phyloP scores from a whole-genome alignment of 2,113 vertebrate genomes.

The Cranoglanis bouderius region DNA sequence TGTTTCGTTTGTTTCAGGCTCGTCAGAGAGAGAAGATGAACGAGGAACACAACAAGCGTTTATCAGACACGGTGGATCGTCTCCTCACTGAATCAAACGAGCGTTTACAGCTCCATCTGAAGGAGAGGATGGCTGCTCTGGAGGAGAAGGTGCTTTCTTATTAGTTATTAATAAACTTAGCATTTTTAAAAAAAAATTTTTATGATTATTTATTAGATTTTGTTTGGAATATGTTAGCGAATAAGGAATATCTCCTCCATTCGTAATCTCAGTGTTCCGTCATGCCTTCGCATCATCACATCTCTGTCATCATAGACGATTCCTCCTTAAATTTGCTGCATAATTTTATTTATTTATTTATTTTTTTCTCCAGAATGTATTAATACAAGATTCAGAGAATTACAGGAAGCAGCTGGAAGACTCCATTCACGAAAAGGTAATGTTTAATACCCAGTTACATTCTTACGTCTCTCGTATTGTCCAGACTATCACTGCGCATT shows the following conservation, averaged over 20 bases:
- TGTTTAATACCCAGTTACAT: not conserved
- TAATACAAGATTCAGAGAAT: conserved; percentile 95
- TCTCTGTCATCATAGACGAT: not conserved
- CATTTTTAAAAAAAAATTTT: no score
- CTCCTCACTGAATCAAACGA: conserved; percentile 98
- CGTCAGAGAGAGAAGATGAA: conserved; percentile 99
- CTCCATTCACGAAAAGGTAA: conserved; percentile 95
- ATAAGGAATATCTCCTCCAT: not conserved
- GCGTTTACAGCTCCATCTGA: conserved; percentile 92
- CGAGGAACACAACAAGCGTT: conserved; percentile 96
- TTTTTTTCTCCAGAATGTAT: conserved; percentile 81
- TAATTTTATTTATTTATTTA: not conserved
- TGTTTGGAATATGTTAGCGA: not conserved
- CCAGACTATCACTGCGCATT: not conserved
- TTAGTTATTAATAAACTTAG: not conserved
- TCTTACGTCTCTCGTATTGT: not conserved
- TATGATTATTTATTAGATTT: not conserved
- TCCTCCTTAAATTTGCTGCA: not conserved
- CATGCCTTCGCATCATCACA: not conserved
- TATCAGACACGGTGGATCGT: conserved; percentile 95
- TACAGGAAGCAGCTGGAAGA: conserved; percentile 98
- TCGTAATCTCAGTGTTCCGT: not conserved
- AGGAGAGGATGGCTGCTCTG: conserved; percentile 95
- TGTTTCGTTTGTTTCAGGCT: conserved; percentile 76
- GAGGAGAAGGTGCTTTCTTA: conserved; percentile 87